phyloP scores from a whole-genome alignment of 2,113 vertebrate species.

The Dolichotis patagonum region DNA sequence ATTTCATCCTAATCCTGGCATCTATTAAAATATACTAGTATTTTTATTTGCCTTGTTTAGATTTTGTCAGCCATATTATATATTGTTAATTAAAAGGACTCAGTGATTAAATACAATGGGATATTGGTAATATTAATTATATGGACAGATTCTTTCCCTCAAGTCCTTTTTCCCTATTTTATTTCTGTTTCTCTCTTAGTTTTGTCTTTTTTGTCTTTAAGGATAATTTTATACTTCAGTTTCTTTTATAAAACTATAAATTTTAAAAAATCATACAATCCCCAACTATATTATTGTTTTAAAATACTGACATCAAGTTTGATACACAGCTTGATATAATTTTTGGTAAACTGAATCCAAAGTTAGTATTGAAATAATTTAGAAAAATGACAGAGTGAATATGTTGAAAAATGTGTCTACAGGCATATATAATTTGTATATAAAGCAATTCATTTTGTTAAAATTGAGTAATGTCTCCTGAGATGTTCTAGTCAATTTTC shows the following conservation, averaged over 20 bases:
- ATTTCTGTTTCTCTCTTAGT: background rate
- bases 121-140: background rate
- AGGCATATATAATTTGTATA: background rate
- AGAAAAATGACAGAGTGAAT: background rate
- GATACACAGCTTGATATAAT: background rate
- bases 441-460: background rate
- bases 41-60: background rate
- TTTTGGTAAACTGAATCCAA: background rate
- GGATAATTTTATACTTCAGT: background rate
- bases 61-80: background rate
- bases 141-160: background rate
- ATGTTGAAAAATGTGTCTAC: background rate
- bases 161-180: background rate
- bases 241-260: slow-evolving; percentile 1
- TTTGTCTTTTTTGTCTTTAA: background rate
- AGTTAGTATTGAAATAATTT: background rate
- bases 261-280: background rate
- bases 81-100: slow-evolving; percentile 25
- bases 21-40: background rate
- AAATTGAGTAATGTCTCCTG: background rate
- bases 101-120: background rate
- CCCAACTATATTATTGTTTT: background rate
- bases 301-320: background rate
- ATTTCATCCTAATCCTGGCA: background rate
- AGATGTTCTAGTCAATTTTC: background rate